Base-by-base conservation (phyloP, 2,888 invertebrate genomes). In the Zonitis immaculata region DNA sequence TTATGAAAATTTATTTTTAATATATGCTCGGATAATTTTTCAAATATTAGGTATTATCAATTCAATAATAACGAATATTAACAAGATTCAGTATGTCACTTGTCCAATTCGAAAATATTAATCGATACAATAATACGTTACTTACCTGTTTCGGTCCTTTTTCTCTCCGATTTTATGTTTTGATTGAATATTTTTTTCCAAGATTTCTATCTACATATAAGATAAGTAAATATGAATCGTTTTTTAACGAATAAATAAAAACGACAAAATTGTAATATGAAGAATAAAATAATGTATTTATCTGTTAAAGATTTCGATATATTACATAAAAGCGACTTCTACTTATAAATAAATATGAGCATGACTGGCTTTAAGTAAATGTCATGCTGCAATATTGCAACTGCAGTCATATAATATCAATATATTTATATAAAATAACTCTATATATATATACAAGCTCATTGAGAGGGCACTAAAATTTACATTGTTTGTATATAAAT, bases 271-370 rank as follows among this genome's bases (percentile, higher is more conserved):
- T 14, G 6, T 16, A 35, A n/a, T 35, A 16, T 14, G 11, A 39
- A 11, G 1, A 11, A 39, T 20, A 39, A 6, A 20, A 39, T 39
- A 39, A 39, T 39, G 18, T 39, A 39, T 39, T 39, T 39, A 39
- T 39, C 52, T 56, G 50, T 49, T 55, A 57, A 39, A 57, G 57
- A 60, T 58, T 62, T 59, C 54, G 58, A 60, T 59, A 61, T 60
- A 60, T 61, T 61, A 61, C 61, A 59, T 60, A 60, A 61, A 52
- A 56, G 55, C 57, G 54, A 56, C 54, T 56, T 49, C 53, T 60
- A 59, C 54, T 59, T 59, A 60, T 59, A 62, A 59, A 58, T 57
- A 59, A 53, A 57, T 55, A 60, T 56, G 56, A 60, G 57, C 58
- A 60, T 60, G 58, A 56, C 56, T 56, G 52, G 57, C 56, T 58